Conservation (phyloP, 1,140 invertebrate species). For the Aradophagus sp. region DNA sequence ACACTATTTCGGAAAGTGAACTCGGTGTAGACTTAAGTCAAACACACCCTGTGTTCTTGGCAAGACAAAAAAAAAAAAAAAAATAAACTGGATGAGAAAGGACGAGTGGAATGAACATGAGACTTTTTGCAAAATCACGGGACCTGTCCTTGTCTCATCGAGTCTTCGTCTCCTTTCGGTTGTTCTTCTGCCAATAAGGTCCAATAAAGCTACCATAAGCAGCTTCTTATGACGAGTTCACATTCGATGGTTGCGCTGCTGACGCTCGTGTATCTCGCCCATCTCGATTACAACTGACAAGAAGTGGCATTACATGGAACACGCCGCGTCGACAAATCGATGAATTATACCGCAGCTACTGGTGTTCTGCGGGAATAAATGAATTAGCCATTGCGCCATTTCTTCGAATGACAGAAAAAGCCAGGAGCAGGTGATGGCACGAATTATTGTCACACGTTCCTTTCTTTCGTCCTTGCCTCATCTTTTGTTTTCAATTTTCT, state of each 20-base stretch:
- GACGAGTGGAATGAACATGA: slow-evolving; percentile 19
- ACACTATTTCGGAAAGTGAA: slow-evolving; percentile 62
- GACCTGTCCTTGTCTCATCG: slow-evolving; percentile 40
- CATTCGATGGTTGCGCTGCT: slow-evolving; percentile 66
- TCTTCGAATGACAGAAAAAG: slow-evolving; percentile 43
- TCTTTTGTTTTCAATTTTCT: background rate
- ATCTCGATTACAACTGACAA: slow-evolving; percentile 70
- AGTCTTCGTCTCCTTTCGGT: slow-evolving; percentile 51
- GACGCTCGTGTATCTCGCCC: slow-evolving; percentile 61
- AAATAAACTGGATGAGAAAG: slow-evolving; percentile 37
- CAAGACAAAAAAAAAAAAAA: too few relatives aligned
- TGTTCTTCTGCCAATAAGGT: slow-evolving; percentile 58
- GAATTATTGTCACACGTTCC: slow-evolving; percentile 32
- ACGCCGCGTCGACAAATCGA: slow-evolving; percentile 72
- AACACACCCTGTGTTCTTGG: slow-evolving; percentile 10
- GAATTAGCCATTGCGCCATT: slow-evolving; percentile 64
- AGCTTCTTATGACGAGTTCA: slow-evolving; percentile 62
- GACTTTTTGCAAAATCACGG: slow-evolving; percentile 66
- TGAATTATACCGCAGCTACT: slow-evolving; percentile 67
- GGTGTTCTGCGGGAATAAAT: slow-evolving; percentile 68
- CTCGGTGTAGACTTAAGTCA: too few relatives aligned
- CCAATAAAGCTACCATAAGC: slow-evolving; percentile 58
- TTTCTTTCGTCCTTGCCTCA: background rate
- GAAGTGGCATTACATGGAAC: slow-evolving; percentile 70
- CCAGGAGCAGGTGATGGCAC: slow-evolving; percentile 38